A percentile compares a stretch with the other conserved stretches of the same genome.
phyloP scores from a whole-genome alignment of 2,797 vertebrate species.

The Dryobates pubescens region DNA sequence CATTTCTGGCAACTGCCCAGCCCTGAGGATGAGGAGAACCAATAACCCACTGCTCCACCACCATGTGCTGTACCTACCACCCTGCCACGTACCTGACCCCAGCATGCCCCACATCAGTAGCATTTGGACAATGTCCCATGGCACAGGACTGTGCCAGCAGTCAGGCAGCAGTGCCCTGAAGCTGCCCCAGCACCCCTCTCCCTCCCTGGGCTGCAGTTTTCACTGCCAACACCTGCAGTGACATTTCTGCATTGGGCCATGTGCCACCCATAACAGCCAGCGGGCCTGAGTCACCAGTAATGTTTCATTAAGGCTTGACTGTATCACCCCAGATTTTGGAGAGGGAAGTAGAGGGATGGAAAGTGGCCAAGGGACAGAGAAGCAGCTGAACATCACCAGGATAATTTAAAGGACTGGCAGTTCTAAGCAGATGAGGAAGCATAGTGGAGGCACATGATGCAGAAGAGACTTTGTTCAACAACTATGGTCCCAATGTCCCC shows the following conservation, averaged over 20 bases:
- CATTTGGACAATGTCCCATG: rapidly evolving
- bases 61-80: rapidly evolving
- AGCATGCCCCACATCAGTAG: background rate
- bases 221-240: background rate
- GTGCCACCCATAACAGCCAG: background rate
- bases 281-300: background rate
- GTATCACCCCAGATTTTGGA: background rate
- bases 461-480: background rate
- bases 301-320: background rate
- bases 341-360: background rate
- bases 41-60: background rate
- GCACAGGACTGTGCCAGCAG: background rate
- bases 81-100: rapidly evolving
- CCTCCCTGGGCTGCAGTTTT: background rate
- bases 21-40: background rate
- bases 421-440: background rate
- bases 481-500: background rate
- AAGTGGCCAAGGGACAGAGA: background rate
- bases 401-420: background rate
- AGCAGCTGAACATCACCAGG: background rate
- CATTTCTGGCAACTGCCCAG: background rate
- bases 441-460: background rate
- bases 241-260: background rate
- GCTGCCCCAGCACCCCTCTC: background rate
- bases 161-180: background rate